Base-by-base conservation (phyloP, 2,888 invertebrate genomes). In the Nomada goodeniana region DNA sequence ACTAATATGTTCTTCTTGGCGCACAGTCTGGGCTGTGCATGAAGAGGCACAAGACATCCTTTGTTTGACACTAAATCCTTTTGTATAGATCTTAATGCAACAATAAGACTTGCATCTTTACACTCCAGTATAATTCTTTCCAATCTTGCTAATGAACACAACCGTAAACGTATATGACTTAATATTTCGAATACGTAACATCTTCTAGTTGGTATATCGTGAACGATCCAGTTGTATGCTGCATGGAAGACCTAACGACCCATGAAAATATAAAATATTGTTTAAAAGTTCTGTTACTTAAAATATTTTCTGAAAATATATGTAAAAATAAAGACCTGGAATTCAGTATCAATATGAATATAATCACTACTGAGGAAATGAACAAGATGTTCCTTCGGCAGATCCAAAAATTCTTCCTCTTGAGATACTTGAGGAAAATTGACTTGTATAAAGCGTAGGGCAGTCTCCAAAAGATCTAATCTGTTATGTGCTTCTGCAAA, bases 401-500 rank as follows among this genome's bases (percentile, higher is more conserved):
- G 94, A 89, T 98, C 97, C 84, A 97, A 95, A 91, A 98, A 96
- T 94, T 98, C 98, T 91, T 98, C 98, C 93, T 97, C 98, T 89
- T 95, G 94, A 63, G 95, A 95, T 63, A 98, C 96, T 94, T 96
- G 95, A 89, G 97, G 96, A 95, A 98, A 98, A 94, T 98, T 96
- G 86, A 96, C 96, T 94, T 97, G 96, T 86, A 98, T 97, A 94
- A 96, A 98, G 91, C 96, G 96, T 91, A 97, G 95, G 84, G 98
- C 96, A 91, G 96, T 96, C 90, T 96, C 96, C 89, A 96, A 96
- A 90, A 98, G 95, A 90, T 96, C 96, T 90, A 95, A 95, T 93
- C 97, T 97, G 93, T 97, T 97, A 94, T 98, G 98, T 73, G 97
- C 96, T 94, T 98, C 98, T 80, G 98, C 98, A 95, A 98, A 98